Evolutionary conservation across 2,888 invertebrate genomes (phyloP).

Genomic region (Frankliniella intonsa): DNA sequence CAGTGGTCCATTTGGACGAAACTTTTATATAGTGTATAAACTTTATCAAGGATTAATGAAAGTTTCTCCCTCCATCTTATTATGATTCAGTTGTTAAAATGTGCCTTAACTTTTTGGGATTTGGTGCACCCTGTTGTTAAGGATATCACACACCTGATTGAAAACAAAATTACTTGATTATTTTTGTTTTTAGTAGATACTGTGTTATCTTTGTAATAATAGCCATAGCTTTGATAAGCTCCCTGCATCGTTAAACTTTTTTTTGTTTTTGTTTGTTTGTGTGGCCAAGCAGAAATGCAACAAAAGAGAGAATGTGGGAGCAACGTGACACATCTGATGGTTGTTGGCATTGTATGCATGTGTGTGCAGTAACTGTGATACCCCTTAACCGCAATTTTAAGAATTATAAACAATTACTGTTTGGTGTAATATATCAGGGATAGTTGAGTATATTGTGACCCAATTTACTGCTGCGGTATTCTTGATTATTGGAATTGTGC

Average conservation of each 20-base stretch:
- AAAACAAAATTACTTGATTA: background rate
- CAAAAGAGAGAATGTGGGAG: slow-evolving; percentile 1
- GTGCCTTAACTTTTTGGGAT: slow-evolving; percentile 26
- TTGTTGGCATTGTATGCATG: slow-evolving; percentile 25
- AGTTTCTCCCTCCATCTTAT: slow-evolving; percentile 25
- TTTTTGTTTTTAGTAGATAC: slow-evolving; percentile 18
- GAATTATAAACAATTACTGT: slow-evolving; percentile 25
- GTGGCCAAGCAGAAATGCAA: slow-evolving; percentile 13
- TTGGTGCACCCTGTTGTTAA: slow-evolving; percentile 24
- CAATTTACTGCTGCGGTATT: slow-evolving; percentile 19
- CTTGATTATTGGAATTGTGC: slow-evolving; percentile 26
- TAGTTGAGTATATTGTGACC: slow-evolving; percentile 18
- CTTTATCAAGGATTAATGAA: slow-evolving; percentile 15
- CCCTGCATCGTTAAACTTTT: background rate
- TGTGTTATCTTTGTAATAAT: slow-evolving; percentile 27
- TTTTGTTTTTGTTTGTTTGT: slow-evolving; percentile 3
- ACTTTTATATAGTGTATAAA: slow-evolving; percentile 27
- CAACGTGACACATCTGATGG: slow-evolving; percentile 18
- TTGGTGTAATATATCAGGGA: slow-evolving; percentile 26
- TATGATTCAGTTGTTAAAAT: slow-evolving; percentile 21
- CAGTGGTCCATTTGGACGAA: slow-evolving; percentile 26
- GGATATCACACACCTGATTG: slow-evolving; percentile 22
- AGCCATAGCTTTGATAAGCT: slow-evolving; percentile 26
- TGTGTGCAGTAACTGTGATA: slow-evolving; percentile 26
- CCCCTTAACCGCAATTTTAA: slow-evolving; percentile 25